A percentile compares a stretch with the other conserved stretches of the same genome.
These are phyloP conservation scores for Montipora efflorescens DNA, from an alignment of 64 coral and sea anemone species.

Conservation along the genomic window DNA sequence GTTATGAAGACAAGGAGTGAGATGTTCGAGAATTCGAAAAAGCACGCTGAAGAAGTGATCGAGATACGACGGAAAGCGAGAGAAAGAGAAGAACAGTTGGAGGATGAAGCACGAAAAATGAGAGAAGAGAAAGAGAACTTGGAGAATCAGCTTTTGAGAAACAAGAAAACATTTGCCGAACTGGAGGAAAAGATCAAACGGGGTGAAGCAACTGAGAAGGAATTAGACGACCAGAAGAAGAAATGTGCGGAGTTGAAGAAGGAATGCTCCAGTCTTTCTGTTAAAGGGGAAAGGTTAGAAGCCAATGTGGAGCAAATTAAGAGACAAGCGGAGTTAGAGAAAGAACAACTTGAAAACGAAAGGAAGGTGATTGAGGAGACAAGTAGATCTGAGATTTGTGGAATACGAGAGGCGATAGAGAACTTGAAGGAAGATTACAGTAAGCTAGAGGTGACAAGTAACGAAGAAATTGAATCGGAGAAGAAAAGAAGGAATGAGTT, in stretches of 20 bases:
- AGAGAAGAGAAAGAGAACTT: conserved; percentile 14
- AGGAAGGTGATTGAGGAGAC: not conserved
- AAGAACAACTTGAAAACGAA: conserved; percentile 22
- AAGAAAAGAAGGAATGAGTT: conserved; percentile 21
- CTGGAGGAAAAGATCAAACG: not conserved
- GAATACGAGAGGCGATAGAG: not conserved
- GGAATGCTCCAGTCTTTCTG: not conserved
- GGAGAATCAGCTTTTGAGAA: conserved; percentile 46
- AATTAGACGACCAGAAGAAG: not conserved
- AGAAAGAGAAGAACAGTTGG: conserved; percentile 40
- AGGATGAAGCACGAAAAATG: conserved; percentile 37
- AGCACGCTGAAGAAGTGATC: conserved; percentile 67
- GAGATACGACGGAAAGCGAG: conserved; percentile 30
- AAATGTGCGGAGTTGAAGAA: conserved; percentile 12
- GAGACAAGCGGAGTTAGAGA: conserved; percentile 30
- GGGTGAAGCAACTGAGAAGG: not conserved
- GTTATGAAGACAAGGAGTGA: conserved; percentile 44
- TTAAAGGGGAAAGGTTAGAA: not conserved
- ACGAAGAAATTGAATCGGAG: conserved; percentile 39
- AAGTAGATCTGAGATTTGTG: not conserved
- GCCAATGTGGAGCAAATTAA: not conserved
- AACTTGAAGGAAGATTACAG: conserved; percentile 24
- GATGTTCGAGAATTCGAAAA: conserved; percentile 73
- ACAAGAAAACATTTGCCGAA: not conserved
- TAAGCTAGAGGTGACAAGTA: conserved; percentile 24